A percentile compares a stretch with the other conserved stretches of the same genome.
Conservation (phyloP, 2,797 vertebrate species). For the Vultur gryphus region DNA sequence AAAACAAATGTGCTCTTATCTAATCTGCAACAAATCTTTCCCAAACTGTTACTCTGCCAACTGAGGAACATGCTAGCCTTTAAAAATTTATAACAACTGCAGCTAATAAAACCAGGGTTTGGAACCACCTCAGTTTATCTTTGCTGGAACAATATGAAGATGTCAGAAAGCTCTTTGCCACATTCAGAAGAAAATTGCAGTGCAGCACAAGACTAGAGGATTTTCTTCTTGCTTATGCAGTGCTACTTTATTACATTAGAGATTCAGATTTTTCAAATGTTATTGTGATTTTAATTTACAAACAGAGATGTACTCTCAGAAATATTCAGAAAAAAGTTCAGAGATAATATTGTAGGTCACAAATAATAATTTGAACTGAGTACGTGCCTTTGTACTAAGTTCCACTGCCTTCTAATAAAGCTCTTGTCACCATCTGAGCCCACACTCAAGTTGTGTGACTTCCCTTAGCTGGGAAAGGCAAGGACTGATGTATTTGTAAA, state of each 20-base stretch:
- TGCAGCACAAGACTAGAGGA: neutral
- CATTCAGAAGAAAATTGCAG: neutral
- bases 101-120: slow-evolving; percentile 57
- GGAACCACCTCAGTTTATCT: slow-evolving; percentile 52
- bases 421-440: neutral
- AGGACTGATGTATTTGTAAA: neutral
- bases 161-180: neutral
- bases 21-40: slow-evolving; percentile 48
- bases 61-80: neutral
- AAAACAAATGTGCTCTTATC: slow-evolving; percentile 40
- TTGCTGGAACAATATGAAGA: slow-evolving; percentile 50
- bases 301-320: neutral
- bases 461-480: neutral
- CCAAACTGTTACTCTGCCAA: slow-evolving; percentile 35
- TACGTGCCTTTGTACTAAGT: neutral
- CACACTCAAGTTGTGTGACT: neutral
- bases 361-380: neutral
- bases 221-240: neutral
- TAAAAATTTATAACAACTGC: slow-evolving; percentile 53
- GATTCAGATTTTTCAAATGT: neutral
- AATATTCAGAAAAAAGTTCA: neutral
- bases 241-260: neutral
- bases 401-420: neutral
- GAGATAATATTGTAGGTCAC: neutral
- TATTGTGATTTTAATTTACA: neutral